Conservation (phyloP, 2,888 invertebrate genomes). For the Hipparchia semele region DNA sequence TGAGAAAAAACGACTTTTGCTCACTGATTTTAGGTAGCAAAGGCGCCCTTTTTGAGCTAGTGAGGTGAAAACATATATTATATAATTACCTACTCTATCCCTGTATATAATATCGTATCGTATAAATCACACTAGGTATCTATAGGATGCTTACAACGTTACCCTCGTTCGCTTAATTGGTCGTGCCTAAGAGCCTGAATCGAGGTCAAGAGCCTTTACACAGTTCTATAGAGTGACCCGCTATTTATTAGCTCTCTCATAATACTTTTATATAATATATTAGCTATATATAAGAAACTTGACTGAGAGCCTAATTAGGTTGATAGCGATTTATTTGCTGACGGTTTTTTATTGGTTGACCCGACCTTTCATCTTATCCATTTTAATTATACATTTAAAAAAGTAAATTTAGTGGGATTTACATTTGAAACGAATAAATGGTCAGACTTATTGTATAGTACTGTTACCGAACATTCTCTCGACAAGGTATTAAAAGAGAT, state of each 20-base stretch:
- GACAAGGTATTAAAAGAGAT: not conserved
- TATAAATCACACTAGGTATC: constrained; percentile 20
- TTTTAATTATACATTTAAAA: not conserved
- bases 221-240: constrained; percentile 33
- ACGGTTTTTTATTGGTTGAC: constrained; percentile 11
- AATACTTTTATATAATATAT: constrained; percentile 10
- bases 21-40: no score
- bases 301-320: constrained; percentile 16
- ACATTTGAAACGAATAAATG: not conserved
- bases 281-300: constrained; percentile 13
- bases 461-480: not conserved
- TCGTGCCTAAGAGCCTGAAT: constrained; percentile 41
- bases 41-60: no score
- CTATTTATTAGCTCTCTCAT: constrained; percentile 32
- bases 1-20: no score
- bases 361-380: not conserved
- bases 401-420: not conserved
- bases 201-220: constrained; percentile 41
- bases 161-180: constrained; percentile 36
- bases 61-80: not conserved
- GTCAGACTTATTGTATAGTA: not conserved
- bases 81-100: not conserved
- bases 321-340: constrained; percentile 20
- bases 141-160: constrained; percentile 32
- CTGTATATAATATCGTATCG: not conserved